Evolutionary conservation across 2,797 vertebrate genomes (phyloP).

Genomic region (Darevskia mixta): DNA sequence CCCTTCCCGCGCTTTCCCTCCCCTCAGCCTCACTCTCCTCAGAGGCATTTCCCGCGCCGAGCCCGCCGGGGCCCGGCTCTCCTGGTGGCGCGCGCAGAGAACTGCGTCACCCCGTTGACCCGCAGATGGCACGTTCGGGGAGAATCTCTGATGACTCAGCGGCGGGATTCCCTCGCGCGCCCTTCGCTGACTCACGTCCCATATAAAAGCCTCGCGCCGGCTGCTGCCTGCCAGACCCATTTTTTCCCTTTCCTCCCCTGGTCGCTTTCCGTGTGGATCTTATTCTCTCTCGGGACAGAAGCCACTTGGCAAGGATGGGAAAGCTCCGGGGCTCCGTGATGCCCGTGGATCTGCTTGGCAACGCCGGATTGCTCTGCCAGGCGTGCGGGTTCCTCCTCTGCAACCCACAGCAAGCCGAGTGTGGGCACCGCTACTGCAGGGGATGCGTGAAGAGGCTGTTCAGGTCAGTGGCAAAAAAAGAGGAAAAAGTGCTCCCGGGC

Average conservation of each 20-base stretch:
- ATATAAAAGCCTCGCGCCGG: neutral
- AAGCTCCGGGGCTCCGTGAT: slow-evolving; percentile 11
- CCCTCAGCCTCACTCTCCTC: neutral
- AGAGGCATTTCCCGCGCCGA: neutral
- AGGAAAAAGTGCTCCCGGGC: too few relatives aligned
- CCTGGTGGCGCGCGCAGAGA: too few relatives aligned
- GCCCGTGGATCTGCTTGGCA: slow-evolving; percentile 23
- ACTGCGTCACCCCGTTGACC: neutral
- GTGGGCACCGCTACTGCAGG: slow-evolving; percentile 50
- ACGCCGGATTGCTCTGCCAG: slow-evolving; percentile 43
- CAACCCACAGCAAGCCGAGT: slow-evolving; percentile 44
- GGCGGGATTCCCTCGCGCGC: slow-evolving; percentile 18
- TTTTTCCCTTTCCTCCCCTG: neutral
- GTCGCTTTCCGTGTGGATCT: neutral
- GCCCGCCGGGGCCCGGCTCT: too few relatives aligned
- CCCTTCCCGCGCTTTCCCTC: fast-evolving
- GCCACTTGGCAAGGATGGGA: slow-evolving; percentile 18
- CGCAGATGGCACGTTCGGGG: neutral
- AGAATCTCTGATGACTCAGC: neutral
- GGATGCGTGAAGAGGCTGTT: slow-evolving; percentile 30
- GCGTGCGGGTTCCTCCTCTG: slow-evolving; percentile 45
- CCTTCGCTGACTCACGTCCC: neutral
- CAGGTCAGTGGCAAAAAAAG: slow-evolving; percentile 24
- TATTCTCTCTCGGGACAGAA: neutral
- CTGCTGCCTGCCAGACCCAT: too few relatives aligned